A percentile compares a stretch with the other conserved stretches of the same genome.
phyloP scores from a whole-genome alignment of 2,888 invertebrate genomes.

The Herminia tarsipennalis region DNA sequence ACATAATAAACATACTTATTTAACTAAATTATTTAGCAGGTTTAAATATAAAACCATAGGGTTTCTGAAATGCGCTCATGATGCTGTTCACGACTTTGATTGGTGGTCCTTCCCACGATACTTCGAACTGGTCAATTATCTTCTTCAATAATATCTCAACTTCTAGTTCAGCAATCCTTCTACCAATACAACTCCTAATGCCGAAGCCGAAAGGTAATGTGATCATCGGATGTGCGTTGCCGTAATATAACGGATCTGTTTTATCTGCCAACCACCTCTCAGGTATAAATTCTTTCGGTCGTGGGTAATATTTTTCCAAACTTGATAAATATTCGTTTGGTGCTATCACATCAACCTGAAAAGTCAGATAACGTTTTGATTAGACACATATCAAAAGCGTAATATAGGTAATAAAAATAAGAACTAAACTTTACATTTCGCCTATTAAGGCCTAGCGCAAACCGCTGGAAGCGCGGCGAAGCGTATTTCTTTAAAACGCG shows the following conservation, averaged over 20 bases:
- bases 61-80: conserved; percentile 52
- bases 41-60: conserved; percentile 62
- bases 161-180: conserved; percentile 90
- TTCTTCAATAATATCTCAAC: conserved; percentile 83
- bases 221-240: conserved; percentile 85
- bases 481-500: too few species aligned
- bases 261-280: conserved; percentile 89
- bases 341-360: conserved; percentile 89
- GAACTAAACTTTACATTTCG: too few species aligned
- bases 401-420: too few species aligned
- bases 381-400: too few species aligned
- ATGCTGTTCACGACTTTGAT: conserved; percentile 52
- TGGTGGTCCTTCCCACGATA: conserved; percentile 74
- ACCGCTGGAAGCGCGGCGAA: too few species aligned
- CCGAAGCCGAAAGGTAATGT: conserved; percentile 89
- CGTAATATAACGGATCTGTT: conserved; percentile 69
- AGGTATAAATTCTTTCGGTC: conserved; percentile 86
- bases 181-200: conserved; percentile 88
- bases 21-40: conserved; percentile 28
- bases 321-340: conserved; percentile 89
- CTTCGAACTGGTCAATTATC: conserved; percentile 57
- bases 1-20: neutral
- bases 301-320: conserved; percentile 82
- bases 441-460: too few species aligned
- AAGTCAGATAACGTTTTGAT: neutral